Percentiles rank a stretch among this genome's conserved stretches.
Conservation (phyloP, 2,113 vertebrate genomes). For the Rhynchomys soricoides region DNA sequence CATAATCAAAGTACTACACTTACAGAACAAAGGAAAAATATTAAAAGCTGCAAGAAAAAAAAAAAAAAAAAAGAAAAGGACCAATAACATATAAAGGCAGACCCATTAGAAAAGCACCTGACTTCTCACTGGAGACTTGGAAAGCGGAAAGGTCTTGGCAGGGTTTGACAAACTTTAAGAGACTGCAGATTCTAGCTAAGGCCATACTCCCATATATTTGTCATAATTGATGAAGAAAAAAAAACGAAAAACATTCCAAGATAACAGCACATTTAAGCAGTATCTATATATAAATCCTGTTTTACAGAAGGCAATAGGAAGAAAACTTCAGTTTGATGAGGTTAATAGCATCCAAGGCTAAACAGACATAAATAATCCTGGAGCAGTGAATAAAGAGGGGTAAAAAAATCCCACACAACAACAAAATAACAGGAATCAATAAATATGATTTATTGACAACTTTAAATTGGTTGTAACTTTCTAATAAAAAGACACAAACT, state of each 20-base stretch:
- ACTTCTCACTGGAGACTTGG: neutral
- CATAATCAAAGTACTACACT: neutral
- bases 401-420: neutral
- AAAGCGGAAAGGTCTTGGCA: neutral
- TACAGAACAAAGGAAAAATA: neutral
- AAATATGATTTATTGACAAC: neutral
- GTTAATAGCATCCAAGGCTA: neutral
- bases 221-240: neutral
- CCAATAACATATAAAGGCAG: neutral
- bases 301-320: neutral
- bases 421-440: neutral
- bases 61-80: neutral
- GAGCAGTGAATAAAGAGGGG: neutral
- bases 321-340: neutral
- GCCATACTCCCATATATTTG: neutral
- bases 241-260: neutral
- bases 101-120: neutral
- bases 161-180: neutral
- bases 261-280: neutral
- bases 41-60: neutral
- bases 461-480: neutral
- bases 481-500: neutral
- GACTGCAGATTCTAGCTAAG: neutral
- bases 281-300: neutral
- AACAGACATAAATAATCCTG: neutral